Conservation (phyloP, 1,140 invertebrate genomes). For the Anoplophora glabripennis region DNA sequence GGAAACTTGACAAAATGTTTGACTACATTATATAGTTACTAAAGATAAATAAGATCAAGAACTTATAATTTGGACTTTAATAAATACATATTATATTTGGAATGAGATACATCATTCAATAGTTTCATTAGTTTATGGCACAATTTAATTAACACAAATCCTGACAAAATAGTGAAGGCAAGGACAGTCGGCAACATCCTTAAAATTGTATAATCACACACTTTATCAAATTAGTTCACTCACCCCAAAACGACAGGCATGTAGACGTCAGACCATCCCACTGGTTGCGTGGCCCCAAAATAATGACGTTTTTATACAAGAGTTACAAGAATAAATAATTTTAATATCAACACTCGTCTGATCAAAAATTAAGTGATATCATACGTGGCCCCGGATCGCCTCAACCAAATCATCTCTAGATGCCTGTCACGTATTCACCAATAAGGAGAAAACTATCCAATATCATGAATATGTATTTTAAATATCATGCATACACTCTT, state of each 20-base stretch:
- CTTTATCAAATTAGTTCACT: slow-evolving; percentile 46
- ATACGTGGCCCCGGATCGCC: slow-evolving; percentile 31
- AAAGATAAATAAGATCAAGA: slow-evolving; percentile 1
- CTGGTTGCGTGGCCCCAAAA: slow-evolving; percentile 32
- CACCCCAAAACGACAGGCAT: slow-evolving; percentile 35
- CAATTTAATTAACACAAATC: slow-evolving; percentile 35
- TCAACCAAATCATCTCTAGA: slow-evolving; percentile 30
- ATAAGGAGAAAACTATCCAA: slow-evolving; percentile 43
- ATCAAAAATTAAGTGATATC: slow-evolving; percentile 19
- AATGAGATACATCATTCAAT: slow-evolving; percentile 22
- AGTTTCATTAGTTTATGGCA: slow-evolving; percentile 37
- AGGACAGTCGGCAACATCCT: slow-evolving; percentile 40
- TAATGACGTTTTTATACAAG: slow-evolving; percentile 34
- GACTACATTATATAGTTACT: slow-evolving; percentile 31
- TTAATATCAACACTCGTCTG: slow-evolving; percentile 37
- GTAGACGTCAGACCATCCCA: slow-evolving; percentile 20
- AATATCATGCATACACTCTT: slow-evolving; percentile 45
- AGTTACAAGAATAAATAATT: slow-evolving; percentile 43
- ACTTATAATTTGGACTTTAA: background rate
- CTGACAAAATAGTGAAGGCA: slow-evolving; percentile 35
- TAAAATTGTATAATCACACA: slow-evolving; percentile 42
- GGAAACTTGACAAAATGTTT: slow-evolving; percentile 47
- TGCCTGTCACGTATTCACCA: slow-evolving; percentile 40
- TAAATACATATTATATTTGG: slow-evolving; percentile 6
- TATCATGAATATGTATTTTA: slow-evolving; percentile 37